Conservation (phyloP, 1,140 invertebrate species). For the Patella vulgata region DNA sequence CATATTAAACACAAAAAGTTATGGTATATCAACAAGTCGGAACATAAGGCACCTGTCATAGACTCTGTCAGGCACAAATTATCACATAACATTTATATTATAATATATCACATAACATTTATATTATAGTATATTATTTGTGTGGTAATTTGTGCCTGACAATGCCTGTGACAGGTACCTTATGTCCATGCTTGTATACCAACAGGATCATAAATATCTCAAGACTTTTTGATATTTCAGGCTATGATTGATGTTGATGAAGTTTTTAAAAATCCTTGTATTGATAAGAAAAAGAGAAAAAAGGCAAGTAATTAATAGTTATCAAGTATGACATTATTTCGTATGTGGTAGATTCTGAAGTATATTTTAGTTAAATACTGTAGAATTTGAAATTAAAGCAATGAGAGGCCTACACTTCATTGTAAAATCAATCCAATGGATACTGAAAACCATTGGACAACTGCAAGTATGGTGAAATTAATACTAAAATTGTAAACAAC, state of each 20-base stretch:
- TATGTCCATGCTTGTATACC: no score
- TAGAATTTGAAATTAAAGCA: background rate
- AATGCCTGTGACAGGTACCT: no score
- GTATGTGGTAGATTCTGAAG: no score
- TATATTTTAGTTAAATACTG: no score
- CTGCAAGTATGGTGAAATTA: no score
- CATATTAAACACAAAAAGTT: background rate
- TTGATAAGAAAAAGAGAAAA: slow-evolving; percentile 27
- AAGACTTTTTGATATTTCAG: slow-evolving; percentile 48
- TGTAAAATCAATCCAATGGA: background rate
- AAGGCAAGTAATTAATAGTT: slow-evolving; percentile 12
- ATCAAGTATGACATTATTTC: slow-evolving; percentile 8
- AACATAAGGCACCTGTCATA: no score
- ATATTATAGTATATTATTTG: background rate
- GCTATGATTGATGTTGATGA: slow-evolving; percentile 88
- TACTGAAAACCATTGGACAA: background rate
- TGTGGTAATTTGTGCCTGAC: background rate
- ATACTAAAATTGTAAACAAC: no score
- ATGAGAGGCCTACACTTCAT: background rate
- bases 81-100: no score
- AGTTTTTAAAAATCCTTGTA: slow-evolving; percentile 69
- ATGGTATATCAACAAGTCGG: background rate
- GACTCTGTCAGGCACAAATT: no score
- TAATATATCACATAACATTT: no score
- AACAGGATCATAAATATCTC: no score